Evolutionary conservation across 2,888 invertebrate species (phyloP).

Genomic region (Unio pictorum): DNA sequence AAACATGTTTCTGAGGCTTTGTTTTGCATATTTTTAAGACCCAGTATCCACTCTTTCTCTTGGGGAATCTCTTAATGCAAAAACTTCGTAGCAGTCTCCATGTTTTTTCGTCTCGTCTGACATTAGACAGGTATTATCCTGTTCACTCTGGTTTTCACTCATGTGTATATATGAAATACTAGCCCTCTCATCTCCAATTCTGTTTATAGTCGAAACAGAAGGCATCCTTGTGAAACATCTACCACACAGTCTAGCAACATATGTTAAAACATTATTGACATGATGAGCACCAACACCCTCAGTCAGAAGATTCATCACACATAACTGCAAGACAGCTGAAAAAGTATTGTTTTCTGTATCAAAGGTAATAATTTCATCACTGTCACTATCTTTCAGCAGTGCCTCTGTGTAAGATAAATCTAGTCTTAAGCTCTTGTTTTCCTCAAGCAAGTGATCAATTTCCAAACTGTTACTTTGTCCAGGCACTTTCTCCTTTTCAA

Average conservation of each 20-base stretch:
- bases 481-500: too few species aligned
- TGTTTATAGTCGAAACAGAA: slow-evolving; percentile 15
- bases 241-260: slow-evolving; percentile 12
- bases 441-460: too few species aligned
- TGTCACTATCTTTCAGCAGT: too few species aligned
- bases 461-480: too few species aligned
- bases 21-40: slow-evolving; percentile 14
- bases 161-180: slow-evolving; percentile 15
- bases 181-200: slow-evolving; percentile 18
- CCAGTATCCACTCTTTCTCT: slow-evolving; percentile 18
- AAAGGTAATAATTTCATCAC: too few species aligned
- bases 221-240: slow-evolving; percentile 11
- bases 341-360: too few species aligned
- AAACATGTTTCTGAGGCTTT: slow-evolving; percentile 8
- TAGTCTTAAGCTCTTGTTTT: too few species aligned
- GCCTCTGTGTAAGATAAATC: too few species aligned
- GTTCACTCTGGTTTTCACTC: slow-evolving; percentile 1
- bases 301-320: too few species aligned
- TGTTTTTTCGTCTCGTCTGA: slow-evolving; percentile 4
- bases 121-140: slow-evolving; percentile 10
- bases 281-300: slow-evolving; percentile 21
- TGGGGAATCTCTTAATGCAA: slow-evolving; percentile 11
- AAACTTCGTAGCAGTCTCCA: slow-evolving; percentile 17
- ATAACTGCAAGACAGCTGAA: too few species aligned
- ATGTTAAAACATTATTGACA: slow-evolving; percentile 16